phyloP scores from a whole-genome alignment of 2,797 vertebrate genomes.

The Pseudocheirus occidentalis region DNA sequence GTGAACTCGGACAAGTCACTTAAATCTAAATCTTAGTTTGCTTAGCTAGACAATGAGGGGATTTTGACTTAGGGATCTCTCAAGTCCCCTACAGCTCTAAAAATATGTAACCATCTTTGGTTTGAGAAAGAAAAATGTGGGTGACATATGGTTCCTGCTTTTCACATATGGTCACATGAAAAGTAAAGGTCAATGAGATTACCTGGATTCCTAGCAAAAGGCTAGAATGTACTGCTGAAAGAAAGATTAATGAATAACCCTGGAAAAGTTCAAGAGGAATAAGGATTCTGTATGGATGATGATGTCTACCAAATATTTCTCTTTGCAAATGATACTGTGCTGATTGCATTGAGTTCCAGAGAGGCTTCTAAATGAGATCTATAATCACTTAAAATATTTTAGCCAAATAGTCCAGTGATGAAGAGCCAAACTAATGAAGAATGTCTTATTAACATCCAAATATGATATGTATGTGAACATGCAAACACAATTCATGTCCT shows the following conservation, averaged over 20 bases:
- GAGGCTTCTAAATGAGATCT: neutral
- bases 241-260: neutral
- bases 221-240: neutral
- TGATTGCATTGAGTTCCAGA: neutral
- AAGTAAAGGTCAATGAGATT: neutral
- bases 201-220: neutral
- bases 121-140: neutral
- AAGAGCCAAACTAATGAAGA: neutral
- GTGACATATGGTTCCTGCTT: neutral
- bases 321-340: neutral
- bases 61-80: neutral
- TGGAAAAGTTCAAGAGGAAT: neutral
- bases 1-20: too few species aligned
- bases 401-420: neutral
- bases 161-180: neutral
- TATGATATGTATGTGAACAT: neutral
- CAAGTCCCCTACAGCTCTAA: neutral
- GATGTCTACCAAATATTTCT: neutral
- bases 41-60: too few species aligned
- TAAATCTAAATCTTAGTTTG: too few species aligned
- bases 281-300: neutral
- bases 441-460: too few species aligned
- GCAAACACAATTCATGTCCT: neutral
- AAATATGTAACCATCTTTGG: neutral
- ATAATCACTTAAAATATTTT: neutral